These are phyloP conservation scores for Jordanella pulchra DNA, from an alignment of 2,797 vertebrate species.

Conservation along the genomic window DNA sequence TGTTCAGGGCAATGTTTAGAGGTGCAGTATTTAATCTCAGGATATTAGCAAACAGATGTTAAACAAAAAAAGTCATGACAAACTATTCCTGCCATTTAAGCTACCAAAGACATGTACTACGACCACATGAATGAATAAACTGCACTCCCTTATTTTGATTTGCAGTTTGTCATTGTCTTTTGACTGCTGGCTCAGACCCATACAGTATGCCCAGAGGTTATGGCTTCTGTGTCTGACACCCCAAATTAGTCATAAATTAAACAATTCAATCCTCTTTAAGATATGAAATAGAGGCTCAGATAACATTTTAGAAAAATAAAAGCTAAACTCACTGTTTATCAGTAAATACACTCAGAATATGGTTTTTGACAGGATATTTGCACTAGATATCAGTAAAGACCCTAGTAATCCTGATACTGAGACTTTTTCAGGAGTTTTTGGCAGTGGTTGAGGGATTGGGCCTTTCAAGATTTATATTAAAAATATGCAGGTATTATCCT, in stretches of 20 bases:
- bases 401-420: neutral
- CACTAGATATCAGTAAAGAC: neutral
- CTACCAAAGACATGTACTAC: neutral
- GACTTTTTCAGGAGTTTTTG: neutral
- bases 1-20: conserved; percentile 3
- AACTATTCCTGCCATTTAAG: conserved; percentile 13
- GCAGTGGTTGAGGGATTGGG: neutral
- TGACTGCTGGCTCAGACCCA: neutral
- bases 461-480: too few relatives aligned
- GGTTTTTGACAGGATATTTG: neutral
- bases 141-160: neutral
- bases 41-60: conserved; percentile 2
- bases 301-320: neutral
- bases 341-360: neutral
- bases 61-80: conserved; percentile 19
- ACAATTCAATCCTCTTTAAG: too few relatives aligned
- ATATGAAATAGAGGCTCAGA: neutral
- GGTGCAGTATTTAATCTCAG: neutral
- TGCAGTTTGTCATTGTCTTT: neutral
- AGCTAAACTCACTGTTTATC: neutral
- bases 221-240: neutral
- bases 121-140: neutral
- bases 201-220: neutral
- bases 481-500: neutral
- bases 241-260: neutral